Conservation (phyloP, 2,113 vertebrate species). For the Gadus chalcogrammus region DNA sequence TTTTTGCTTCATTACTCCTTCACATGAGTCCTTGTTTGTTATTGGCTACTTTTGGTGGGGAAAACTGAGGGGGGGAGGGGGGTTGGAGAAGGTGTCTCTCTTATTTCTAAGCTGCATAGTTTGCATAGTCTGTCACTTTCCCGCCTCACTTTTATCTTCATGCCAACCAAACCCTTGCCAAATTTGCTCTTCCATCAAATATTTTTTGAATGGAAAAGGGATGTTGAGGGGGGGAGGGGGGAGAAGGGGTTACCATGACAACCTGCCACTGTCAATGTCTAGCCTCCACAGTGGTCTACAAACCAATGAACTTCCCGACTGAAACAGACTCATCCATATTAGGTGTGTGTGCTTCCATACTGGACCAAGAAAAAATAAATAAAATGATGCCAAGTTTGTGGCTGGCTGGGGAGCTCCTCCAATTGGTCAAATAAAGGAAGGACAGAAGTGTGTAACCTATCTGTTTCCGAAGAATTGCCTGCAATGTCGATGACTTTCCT, state of each 20-base stretch:
- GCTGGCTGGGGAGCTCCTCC: background rate
- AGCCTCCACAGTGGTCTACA: background rate
- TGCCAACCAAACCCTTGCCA: slow-evolving; percentile 14
- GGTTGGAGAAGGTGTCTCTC: slow-evolving; percentile 41
- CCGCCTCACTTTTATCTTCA: slow-evolving; percentile 11
- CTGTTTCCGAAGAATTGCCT: background rate
- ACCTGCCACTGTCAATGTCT: slow-evolving; percentile 29
- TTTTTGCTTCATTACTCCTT: slow-evolving; percentile 4
- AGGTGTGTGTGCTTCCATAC: background rate
- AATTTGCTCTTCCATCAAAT: no score
- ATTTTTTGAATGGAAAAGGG: no score
- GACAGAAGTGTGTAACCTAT: background rate
- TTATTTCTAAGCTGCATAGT: slow-evolving; percentile 73
- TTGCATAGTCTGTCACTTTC: slow-evolving; percentile 48
- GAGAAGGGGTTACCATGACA: slow-evolving; percentile 22
- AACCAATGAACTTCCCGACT: slow-evolving; percentile 3
- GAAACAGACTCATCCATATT: slow-evolving; percentile 5
- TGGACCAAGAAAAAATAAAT: no score
- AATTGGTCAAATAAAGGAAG: slow-evolving; percentile 37
- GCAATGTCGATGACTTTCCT: slow-evolving; percentile 18
- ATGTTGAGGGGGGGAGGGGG: slow-evolving; percentile 5
- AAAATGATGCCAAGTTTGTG: background rate
- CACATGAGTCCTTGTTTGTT: no score
- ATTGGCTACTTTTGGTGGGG: slow-evolving; percentile 25
- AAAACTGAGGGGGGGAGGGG: background rate